Conservation (phyloP, 64 coral and sea anemone genomes). For the Stichodactyla helianthus region DNA sequence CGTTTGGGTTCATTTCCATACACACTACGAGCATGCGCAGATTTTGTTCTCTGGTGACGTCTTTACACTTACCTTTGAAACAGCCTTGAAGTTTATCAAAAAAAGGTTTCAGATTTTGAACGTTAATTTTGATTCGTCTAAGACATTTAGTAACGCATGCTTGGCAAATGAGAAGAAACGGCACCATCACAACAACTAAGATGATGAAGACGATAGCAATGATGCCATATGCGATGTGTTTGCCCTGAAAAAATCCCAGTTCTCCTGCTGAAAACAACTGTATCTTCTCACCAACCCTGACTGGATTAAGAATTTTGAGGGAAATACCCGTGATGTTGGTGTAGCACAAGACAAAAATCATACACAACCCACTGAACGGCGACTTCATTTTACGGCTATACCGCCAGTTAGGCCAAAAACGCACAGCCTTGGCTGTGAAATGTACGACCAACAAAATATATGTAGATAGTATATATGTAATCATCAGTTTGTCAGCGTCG, state of each 20-base stretch:
- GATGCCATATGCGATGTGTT: conserved; percentile 48
- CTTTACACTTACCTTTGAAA: conserved; percentile 28
- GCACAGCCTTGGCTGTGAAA: no score
- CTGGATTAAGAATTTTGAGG: conserved; percentile 37
- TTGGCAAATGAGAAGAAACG: conserved; percentile 40
- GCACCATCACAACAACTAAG: conserved; percentile 32
- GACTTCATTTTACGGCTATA: conserved; percentile 41
- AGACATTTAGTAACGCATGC: conserved; percentile 1
- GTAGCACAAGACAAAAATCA: conserved; percentile 84
- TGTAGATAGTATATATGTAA: conserved; percentile 39
- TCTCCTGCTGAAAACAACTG: conserved; percentile 37
- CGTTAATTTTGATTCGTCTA: neutral
- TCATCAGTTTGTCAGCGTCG: conserved; percentile 63
- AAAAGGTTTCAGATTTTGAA: neutral
- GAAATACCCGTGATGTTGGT: conserved; percentile 69
- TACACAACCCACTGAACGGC: conserved; percentile 74
- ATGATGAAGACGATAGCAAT: conserved; percentile 13
- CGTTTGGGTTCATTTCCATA: no score
- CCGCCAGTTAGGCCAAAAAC: no score
- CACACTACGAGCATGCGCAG: neutral
- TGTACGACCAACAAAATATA: neutral
- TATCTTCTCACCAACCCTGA: conserved; percentile 27
- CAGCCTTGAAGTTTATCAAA: conserved; percentile 31
- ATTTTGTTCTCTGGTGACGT: neutral
- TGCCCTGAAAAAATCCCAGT: conserved; percentile 43